These are phyloP conservation scores for Emmelina monodactyla DNA, from an alignment of 2,888 invertebrate species.

Conservation along the genomic window DNA sequence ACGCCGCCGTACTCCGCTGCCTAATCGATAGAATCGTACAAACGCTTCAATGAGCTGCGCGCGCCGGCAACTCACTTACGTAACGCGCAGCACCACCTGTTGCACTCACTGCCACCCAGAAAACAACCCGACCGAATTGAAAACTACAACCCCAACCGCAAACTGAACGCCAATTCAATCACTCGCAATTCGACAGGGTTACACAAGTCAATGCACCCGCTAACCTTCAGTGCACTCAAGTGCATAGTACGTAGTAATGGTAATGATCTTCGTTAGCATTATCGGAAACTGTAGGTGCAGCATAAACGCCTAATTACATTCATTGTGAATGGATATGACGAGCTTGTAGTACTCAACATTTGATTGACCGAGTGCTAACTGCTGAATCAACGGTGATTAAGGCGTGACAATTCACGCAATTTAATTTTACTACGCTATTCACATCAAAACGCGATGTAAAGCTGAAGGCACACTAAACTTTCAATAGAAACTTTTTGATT, in stretches of 20 bases:
- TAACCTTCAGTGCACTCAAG: constrained; percentile 65
- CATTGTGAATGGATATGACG: too few species aligned
- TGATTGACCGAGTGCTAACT: too few species aligned
- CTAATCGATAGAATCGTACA: constrained; percentile 56
- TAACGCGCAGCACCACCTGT: constrained; percentile 61
- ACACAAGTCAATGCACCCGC: constrained; percentile 53
- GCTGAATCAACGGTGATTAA: too few species aligned
- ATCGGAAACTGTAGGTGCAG: too few species aligned
- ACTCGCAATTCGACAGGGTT: constrained; percentile 31
- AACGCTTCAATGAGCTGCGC: constrained; percentile 57
- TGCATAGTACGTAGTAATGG: constrained; percentile 51
- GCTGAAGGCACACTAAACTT: too few species aligned
- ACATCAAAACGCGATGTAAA: too few species aligned
- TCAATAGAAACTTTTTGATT: too few species aligned
- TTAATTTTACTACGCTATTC: too few species aligned
- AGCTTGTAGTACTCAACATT: too few species aligned
- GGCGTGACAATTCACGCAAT: too few species aligned
- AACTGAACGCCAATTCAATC: constrained; percentile 14
- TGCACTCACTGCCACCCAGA: constrained; percentile 55
- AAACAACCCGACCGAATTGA: constrained; percentile 33
- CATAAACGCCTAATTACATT: too few species aligned
- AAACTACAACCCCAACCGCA: constrained; percentile 24
- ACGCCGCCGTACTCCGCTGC: constrained; percentile 31
- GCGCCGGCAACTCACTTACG: constrained; percentile 45
- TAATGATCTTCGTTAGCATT: constrained; percentile 58